phyloP scores from a whole-genome alignment of 1,140 invertebrate species.

The Orussus abietinus region DNA sequence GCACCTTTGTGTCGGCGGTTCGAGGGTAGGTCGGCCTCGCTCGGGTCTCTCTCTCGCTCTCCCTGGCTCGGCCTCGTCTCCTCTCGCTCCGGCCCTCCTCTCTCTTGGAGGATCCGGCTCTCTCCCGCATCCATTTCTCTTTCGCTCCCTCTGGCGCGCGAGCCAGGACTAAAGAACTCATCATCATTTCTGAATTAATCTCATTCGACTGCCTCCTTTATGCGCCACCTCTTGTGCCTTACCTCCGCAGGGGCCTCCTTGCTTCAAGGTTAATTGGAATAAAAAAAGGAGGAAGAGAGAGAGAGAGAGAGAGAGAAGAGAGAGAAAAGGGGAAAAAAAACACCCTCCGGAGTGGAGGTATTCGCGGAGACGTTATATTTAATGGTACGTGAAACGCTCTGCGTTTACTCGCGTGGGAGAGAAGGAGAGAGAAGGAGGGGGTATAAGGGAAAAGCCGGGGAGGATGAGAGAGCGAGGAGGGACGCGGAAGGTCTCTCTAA shows the following conservation, averaged over 20 bases:
- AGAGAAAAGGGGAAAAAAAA: conserved; percentile 1
- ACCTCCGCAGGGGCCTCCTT: conserved; percentile 20
- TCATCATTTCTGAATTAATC: conserved; percentile 36
- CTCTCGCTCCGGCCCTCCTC: neutral
- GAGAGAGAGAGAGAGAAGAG: conserved; percentile 6
- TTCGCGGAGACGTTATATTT: conserved; percentile 1
- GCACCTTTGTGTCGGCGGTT: neutral
- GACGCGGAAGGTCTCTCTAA: too few species aligned
- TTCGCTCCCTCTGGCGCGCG: conserved; percentile 2
- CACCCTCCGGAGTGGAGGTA: neutral
- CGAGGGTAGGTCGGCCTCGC: neutral
- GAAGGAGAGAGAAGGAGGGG: too few species aligned
- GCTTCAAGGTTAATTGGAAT: conserved; percentile 42
- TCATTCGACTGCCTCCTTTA: conserved; percentile 43
- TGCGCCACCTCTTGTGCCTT: conserved; percentile 9
- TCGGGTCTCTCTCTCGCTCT: neutral
- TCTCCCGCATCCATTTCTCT: neutral
- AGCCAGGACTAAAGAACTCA: conserved; percentile 7
- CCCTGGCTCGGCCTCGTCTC: neutral
- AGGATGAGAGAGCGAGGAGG: too few species aligned
- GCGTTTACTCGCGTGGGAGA: neutral
- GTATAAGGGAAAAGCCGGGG: too few species aligned
- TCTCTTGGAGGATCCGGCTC: neutral
- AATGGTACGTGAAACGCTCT: conserved; percentile 1
- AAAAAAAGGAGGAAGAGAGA: conserved; percentile 20